Evolutionary conservation across 2,888 invertebrate genomes (phyloP).

Genomic region (Macrosoma leucophasiata): DNA sequence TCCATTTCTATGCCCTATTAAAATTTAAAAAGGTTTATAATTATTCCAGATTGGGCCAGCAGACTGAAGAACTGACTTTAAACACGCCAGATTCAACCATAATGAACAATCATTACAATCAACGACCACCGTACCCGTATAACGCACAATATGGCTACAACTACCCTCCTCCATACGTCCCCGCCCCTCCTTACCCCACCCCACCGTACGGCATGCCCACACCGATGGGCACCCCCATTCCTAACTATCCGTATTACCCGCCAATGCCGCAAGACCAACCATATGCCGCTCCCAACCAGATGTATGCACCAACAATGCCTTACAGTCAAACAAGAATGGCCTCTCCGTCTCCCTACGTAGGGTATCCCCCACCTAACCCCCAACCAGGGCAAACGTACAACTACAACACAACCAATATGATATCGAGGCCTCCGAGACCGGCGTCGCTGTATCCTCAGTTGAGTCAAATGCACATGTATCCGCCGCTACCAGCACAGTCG

Average conservation of each 20-base stretch:
- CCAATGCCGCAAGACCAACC: slow-evolving; percentile 38
- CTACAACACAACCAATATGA: slow-evolving; percentile 62
- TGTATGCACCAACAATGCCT: slow-evolving; percentile 45
- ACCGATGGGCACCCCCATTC: slow-evolving; percentile 32
- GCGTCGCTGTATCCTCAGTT: slow-evolving; percentile 48
- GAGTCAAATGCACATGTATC: slow-evolving; percentile 48
- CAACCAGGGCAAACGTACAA: slow-evolving; percentile 41
- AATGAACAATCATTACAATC: slow-evolving; percentile 66
- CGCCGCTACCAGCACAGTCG: slow-evolving; percentile 26
- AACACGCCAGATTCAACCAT: slow-evolving; percentile 43
- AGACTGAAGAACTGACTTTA: slow-evolving; percentile 56
- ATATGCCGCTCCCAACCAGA: slow-evolving; percentile 36
- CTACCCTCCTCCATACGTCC: slow-evolving; percentile 43
- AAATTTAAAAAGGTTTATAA: slow-evolving; percentile 14
- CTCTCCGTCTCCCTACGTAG: slow-evolving; percentile 45
- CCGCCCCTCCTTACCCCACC: slow-evolving; percentile 48
- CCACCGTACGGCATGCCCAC: slow-evolving; percentile 56
- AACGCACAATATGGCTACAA: slow-evolving; percentile 44
- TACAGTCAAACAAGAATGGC: slow-evolving; percentile 63
- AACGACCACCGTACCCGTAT: slow-evolving; percentile 49
- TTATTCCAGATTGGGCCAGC: slow-evolving; percentile 55
- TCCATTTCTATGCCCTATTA: no score
- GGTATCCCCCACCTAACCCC: slow-evolving; percentile 36
- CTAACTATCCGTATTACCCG: slow-evolving; percentile 44
- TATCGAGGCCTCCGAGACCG: slow-evolving; percentile 51